phyloP scores from a whole-genome alignment of 2,797 vertebrate genomes.

The Synaphobranchus kaupii region DNA sequence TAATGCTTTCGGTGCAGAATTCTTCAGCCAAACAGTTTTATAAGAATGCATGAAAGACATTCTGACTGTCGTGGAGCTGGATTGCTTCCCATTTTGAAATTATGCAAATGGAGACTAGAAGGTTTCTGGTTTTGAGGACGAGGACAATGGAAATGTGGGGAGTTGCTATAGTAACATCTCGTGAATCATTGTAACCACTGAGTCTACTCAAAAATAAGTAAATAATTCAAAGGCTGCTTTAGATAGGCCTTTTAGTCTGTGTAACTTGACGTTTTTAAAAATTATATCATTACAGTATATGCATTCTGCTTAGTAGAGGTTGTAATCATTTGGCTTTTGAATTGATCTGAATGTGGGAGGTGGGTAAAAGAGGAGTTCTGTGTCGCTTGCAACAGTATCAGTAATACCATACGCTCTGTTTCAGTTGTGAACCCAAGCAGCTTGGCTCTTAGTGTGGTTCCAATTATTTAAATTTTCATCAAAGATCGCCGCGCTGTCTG shows the following conservation, averaged over 20 bases:
- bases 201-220: slow-evolving; percentile 1
- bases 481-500: neutral
- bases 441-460: neutral
- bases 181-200: slow-evolving; percentile 17
- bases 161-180: slow-evolving; percentile 30
- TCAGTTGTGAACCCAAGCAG: neutral
- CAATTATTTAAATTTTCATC: neutral
- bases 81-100: neutral
- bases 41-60: slow-evolving; percentile 17
- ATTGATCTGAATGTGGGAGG: neutral
- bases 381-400: neutral
- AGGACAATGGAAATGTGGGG: slow-evolving; percentile 17
- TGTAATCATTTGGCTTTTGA: slow-evolving; percentile 17
- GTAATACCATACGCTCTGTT: neutral
- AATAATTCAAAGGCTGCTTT: slow-evolving; percentile 14
- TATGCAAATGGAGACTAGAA: slow-evolving; percentile 15
- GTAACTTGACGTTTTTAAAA: neutral
- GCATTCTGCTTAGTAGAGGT: neutral
- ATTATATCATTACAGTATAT: neutral
- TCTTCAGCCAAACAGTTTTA: neutral
- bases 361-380: neutral
- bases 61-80: neutral
- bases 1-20: neutral
- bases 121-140: slow-evolving; percentile 7
- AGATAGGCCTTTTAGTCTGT: neutral